phyloP scores from a whole-genome alignment of 2,797 vertebrate genomes.

The Acanthiza pusilla region DNA sequence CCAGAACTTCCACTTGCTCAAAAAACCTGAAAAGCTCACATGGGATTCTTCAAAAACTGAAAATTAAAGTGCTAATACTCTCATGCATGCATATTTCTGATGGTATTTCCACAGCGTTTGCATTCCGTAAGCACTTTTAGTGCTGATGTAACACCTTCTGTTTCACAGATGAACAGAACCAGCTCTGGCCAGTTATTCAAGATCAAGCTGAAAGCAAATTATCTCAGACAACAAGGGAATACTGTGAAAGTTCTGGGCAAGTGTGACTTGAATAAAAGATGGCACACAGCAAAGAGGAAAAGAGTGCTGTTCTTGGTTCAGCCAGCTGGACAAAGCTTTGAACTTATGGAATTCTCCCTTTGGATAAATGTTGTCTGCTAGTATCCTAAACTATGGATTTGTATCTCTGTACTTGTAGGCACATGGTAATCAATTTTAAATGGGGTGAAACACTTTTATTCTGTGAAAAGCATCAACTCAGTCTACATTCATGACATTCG shows the following conservation, averaged over 20 bases:
- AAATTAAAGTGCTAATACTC: background rate
- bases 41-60: background rate
- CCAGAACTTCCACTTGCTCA: background rate
- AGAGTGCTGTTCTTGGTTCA: background rate
- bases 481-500: background rate
- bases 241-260: background rate
- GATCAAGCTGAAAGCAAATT: constrained; percentile 30
- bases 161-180: constrained; percentile 1
- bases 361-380: background rate
- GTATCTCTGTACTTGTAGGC: background rate
- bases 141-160: background rate
- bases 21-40: background rate
- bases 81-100: background rate
- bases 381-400: background rate
- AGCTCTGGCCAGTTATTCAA: background rate
- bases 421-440: background rate
- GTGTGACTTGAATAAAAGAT: constrained; percentile 18
- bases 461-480: background rate
- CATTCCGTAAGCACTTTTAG: background rate
- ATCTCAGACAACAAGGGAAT: background rate
- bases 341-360: background rate
- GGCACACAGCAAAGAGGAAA: background rate
- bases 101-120: background rate
- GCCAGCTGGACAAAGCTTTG: background rate
- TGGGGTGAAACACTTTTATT: background rate